Evolutionary conservation across 1,140 invertebrate species (phyloP), one percentile per base, ranked within the genome.

Genomic region (Dufourea novaeangliae): DNA sequence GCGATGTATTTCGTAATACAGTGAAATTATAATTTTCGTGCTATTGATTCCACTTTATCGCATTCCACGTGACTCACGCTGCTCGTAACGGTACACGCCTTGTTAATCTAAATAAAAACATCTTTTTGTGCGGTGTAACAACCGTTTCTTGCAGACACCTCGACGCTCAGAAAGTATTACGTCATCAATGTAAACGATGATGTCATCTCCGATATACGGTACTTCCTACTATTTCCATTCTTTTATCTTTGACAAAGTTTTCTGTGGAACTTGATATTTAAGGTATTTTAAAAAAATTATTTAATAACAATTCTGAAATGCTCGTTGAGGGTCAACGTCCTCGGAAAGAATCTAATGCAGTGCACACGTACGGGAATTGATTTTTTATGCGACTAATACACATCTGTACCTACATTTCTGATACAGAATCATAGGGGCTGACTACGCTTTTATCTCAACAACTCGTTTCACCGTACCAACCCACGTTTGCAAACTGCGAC

Each of bases 101-200:
- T 67, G 64, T 34, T 80, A 75, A 64, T 75, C 63, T 80, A 69
- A 79, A 75, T 56, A 80, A 80, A 82, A 62, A 75, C 80, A 82
- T 75, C 41, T 57, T 79, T 59, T 32, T 62, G 25, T 34, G 27
- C 32, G 27, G 54, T 22, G 17, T 1, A 56, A 70, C 68, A 62
- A 72, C 41, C 22, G 57, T 25, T 50, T 29, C 8, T 14, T 3
- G 6, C 37, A 20, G 4, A 22, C 34, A 39, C 27, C 17, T 37
- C 50, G 11, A 22, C 8, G 22, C n/a, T 12, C 32, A 20, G 8
- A 37, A 39, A 5, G 17, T 25, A 39, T 29, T n/a, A 57, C 34
- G 8, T 8, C 22, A 39, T 69, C 52, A 17, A 25, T 10, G 39
- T 22, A 20, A 4, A 12, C 17, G 20, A 63, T 29, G 22, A 39